Percentiles rank a stretch among this genome's conserved stretches.
Conservation (phyloP, 2,888 invertebrate genomes). For the Plusia festucae region DNA sequence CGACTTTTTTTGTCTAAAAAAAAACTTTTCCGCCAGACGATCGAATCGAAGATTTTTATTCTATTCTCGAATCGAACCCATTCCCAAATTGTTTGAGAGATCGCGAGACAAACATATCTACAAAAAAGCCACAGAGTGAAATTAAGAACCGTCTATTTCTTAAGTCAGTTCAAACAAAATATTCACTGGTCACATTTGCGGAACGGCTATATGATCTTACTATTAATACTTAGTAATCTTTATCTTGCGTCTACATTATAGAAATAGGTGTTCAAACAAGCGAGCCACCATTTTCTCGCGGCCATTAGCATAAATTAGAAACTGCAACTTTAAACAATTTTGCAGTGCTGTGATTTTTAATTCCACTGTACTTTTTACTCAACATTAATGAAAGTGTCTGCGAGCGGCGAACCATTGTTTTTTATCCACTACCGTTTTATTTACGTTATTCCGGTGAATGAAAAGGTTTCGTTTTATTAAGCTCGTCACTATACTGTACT, state of each 20-base stretch:
- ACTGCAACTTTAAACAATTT: conserved; percentile 20
- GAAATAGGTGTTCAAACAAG: conserved; percentile 26
- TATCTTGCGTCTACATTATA: not conserved
- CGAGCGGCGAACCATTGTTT: not conserved
- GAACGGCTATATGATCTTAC: no score
- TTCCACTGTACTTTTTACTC: conserved; percentile 21
- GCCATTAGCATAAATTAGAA: conserved; percentile 47
- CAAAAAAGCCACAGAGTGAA: no score
- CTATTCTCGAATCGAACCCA: no score
- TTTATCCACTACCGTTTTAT: not conserved
- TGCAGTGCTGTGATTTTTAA: conserved; percentile 27
- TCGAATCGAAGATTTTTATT: no score
- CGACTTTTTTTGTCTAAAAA: no score
- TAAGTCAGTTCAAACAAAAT: no score
- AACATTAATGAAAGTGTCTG: conserved; percentile 13
- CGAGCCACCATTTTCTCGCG: conserved; percentile 20
- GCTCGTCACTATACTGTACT: not conserved
- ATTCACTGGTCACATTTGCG: no score
- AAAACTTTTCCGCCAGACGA: no score
- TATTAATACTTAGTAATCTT: not conserved
- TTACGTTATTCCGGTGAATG: conserved; percentile 1
- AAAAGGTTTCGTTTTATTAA: not conserved
- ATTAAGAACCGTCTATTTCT: no score
- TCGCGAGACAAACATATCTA: no score
- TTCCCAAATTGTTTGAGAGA: no score